phyloP scores from a whole-genome alignment of 2,797 vertebrate species.

The Eidolon dupreanum region DNA sequence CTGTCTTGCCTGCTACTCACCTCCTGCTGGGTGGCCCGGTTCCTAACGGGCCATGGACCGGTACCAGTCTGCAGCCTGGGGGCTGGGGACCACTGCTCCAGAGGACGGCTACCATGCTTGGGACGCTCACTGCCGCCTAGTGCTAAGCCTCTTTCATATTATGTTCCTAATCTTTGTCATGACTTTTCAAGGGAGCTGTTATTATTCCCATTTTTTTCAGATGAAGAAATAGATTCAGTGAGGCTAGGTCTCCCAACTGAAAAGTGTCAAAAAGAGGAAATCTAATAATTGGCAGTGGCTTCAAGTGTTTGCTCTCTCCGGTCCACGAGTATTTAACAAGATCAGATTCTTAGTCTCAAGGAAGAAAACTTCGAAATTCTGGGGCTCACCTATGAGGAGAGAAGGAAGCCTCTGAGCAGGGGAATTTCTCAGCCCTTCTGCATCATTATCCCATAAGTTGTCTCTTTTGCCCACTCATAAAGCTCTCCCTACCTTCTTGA shows the following conservation, averaged over 20 bases:
- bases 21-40: too few relatives aligned
- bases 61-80: too few relatives aligned
- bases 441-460: neutral
- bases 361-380: neutral
- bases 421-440: neutral
- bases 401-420: neutral
- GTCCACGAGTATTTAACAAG: neutral
- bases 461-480: neutral
- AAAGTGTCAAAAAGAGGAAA: neutral
- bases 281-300: too few relatives aligned
- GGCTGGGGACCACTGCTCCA: too few relatives aligned
- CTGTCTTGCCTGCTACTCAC: too few relatives aligned
- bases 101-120: neutral
- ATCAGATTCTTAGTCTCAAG: neutral
- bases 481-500: neutral
- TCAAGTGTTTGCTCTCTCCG: neutral
- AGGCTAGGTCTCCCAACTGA: neutral
- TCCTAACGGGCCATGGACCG: too few relatives aligned
- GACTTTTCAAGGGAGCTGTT: neutral
- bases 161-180: neutral
- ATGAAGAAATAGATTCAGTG: neutral
- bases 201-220: neutral
- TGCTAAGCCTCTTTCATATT: neutral
- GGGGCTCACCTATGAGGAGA: neutral
- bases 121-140: neutral